Evolutionary conservation across 2,888 invertebrate genomes (phyloP), one percentile per base, ranked within the genome.

Genomic region (Caenorhabditis sp.): DNA sequence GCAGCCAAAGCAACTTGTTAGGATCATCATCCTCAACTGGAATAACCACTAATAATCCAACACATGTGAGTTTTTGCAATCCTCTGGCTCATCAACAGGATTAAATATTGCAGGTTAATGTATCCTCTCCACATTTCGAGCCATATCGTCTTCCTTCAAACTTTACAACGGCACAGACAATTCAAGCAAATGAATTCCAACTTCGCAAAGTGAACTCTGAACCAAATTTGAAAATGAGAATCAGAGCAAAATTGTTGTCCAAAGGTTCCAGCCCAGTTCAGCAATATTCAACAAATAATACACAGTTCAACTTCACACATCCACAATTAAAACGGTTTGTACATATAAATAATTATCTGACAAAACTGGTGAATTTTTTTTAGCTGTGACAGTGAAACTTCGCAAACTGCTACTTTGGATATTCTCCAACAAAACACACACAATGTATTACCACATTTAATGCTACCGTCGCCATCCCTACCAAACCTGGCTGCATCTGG

Each of bases 191-290:
- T 53, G 84, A 84, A 31, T 84, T 77, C 61, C 84, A 82, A 54
- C 75, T 86, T 21, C 74, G 81, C 12, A 81, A 81, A 50, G 87
- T 87, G 20, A 86, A 85, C 76, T 81, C 81, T 36, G 87, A 87
- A 70, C 87, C 87, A 10, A 88, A 87, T 59, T 71, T 87, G 67
- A 88, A 87, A 58, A 87, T 87, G 87, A 71, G 82, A 27, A 81
- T 87, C 21, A 77, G 87, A 1, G 85, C 85, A 43, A 83, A 85
- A 26, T 75, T 87, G 2, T 70, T 87, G 4, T 85, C 81, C 61
- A 87, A 87, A 56, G 85, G 85, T 23, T 76, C 50, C 26, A 77
- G 77, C 54, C 81, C 83, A 12, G 81, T 81, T 31, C 78, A 78
- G 50, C 73, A 70, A 14, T 53, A 70, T 3, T 59, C 57, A 17